Conservation (phyloP, 2,113 vertebrate genomes). For the Gallinago media region DNA sequence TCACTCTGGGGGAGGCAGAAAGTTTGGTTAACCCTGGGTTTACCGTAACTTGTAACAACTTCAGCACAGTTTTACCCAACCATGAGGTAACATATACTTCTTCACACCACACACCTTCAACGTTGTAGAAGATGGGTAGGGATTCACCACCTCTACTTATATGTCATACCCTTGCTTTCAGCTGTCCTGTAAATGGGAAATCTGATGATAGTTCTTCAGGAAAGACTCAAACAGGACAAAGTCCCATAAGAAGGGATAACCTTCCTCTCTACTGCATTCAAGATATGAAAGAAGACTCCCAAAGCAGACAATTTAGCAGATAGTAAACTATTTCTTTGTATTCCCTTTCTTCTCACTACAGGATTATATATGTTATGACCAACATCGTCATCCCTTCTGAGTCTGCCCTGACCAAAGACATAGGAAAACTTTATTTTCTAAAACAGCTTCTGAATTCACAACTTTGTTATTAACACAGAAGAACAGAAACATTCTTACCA, state of each 20-base stretch:
- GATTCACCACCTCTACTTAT: neutral
- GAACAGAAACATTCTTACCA: fast-evolving
- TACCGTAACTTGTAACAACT: fast-evolving
- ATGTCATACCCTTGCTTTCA: neutral
- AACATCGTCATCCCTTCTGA: neutral
- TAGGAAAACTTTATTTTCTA: neutral
- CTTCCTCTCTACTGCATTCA: neutral
- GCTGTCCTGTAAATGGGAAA: neutral
- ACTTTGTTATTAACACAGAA: neutral
- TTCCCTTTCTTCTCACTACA: neutral
- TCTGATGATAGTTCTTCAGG: neutral
- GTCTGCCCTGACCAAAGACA: neutral
- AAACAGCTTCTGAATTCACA: neutral
- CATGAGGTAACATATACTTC: fast-evolving
- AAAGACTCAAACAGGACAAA: neutral
- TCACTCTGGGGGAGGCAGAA: neutral
- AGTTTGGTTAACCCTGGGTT: neutral
- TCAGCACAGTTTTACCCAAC: neutral
- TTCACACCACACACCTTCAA: neutral
- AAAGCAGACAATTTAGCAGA: neutral
- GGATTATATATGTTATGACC: fast-evolving
- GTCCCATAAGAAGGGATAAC: neutral
- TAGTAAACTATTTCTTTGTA: neutral
- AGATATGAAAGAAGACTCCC: neutral
- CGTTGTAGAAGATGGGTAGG: fast-evolving